Evolutionary conservation across 2,113 vertebrate genomes (phyloP).

Genomic region (Clarias macrocephalus): DNA sequence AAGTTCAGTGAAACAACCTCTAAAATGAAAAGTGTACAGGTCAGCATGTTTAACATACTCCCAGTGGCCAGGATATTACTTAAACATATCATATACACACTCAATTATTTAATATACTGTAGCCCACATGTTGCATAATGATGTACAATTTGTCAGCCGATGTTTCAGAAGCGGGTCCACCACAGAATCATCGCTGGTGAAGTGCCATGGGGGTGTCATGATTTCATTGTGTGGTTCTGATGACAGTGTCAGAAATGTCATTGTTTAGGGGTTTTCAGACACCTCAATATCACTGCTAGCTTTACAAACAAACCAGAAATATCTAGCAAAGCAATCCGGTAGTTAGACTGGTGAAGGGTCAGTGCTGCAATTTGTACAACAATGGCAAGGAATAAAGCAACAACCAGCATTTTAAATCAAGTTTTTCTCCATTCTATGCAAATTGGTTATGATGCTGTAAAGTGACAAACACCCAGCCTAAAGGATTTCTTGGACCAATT

Average conservation of each 20-base stretch:
- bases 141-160: background rate
- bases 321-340: background rate
- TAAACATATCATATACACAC: background rate
- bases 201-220: background rate
- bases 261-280: background rate
- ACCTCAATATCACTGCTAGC: background rate
- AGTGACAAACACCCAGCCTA: background rate
- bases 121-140: background rate
- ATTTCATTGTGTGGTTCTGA: background rate
- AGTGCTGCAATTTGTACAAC: background rate
- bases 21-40: background rate
- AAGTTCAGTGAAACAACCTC: background rate
- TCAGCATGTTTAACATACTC: background rate
- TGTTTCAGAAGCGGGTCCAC: background rate
- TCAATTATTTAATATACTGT: background rate
- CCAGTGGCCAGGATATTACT: background rate
- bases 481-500: background rate
- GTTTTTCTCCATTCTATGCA: background rate
- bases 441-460: background rate
- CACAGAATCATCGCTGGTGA: background rate
- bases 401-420: background rate
- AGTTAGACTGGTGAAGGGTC: no score
- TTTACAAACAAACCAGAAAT: background rate
- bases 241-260: background rate
- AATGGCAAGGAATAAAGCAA: background rate